Conservation (phyloP, 2,797 vertebrate species). For the Enteromius mattozi region DNA sequence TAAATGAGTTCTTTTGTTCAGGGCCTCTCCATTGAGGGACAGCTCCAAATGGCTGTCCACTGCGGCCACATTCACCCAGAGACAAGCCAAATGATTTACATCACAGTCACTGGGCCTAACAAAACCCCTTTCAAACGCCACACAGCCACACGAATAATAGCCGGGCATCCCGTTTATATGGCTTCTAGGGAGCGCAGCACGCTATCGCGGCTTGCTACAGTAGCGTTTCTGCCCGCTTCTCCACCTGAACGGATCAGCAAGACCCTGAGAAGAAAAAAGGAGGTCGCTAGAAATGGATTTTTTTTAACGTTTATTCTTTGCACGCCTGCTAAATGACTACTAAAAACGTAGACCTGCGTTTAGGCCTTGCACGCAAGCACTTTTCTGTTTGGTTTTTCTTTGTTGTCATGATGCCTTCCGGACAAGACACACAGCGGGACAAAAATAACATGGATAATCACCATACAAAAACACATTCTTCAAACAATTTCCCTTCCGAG, state of each 20-base stretch:
- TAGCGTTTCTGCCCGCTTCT: conserved; percentile 33
- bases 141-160: conserved; percentile 63
- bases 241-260: conserved; percentile 30
- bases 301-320: neutral
- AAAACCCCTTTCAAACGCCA: conserved; percentile 67
- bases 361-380: neutral
- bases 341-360: neutral
- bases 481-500: conserved; percentile 55
- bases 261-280: conserved; percentile 21
- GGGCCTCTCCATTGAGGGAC: conserved; percentile 74
- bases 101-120: conserved; percentile 71
- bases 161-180: conserved; percentile 58
- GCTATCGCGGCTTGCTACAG: conserved; percentile 43
- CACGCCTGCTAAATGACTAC: neutral
- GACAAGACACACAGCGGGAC: conserved; percentile 39
- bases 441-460: conserved; percentile 57
- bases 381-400: neutral
- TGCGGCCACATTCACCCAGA: conserved; percentile 74
- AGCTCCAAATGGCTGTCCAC: conserved; percentile 78
- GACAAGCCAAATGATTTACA: conserved; percentile 74
- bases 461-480: conserved; percentile 55
- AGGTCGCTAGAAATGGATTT: conserved; percentile 38
- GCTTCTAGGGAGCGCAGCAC: conserved; percentile 33
- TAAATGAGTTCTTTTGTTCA: conserved; percentile 82
- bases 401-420: neutral